These are phyloP conservation scores for Syritta pipiens DNA, from an alignment of 2,888 invertebrate species.

Conservation along the genomic window DNA sequence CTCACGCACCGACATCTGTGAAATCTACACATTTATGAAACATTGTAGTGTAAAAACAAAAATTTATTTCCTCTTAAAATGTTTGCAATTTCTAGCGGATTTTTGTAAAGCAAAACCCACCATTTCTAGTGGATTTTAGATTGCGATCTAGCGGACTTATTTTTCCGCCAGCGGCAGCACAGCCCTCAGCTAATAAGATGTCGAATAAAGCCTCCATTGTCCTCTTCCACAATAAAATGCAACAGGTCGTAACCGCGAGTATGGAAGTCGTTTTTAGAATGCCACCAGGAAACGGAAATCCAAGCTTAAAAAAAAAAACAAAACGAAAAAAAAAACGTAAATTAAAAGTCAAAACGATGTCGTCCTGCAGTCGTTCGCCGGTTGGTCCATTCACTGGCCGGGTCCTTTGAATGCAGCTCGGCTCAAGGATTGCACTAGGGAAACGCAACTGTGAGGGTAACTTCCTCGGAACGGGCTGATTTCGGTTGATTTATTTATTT, in stretches of 20 bases:
- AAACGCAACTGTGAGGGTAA: constrained; percentile 53
- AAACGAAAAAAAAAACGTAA: constrained; percentile 13
- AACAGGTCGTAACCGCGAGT: constrained; percentile 4
- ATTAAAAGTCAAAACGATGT: constrained; percentile 59
- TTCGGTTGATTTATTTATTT: constrained; percentile 66
- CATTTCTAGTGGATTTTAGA: too few relatives aligned
- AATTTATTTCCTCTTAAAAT: too few relatives aligned
- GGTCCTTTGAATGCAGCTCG: neutral
- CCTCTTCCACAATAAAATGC: constrained; percentile 3
- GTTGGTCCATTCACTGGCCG: constrained; percentile 1
- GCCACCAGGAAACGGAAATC: constrained; percentile 23
- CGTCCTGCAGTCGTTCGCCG: constrained; percentile 2
- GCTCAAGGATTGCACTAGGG: constrained; percentile 3
- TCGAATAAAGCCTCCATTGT: constrained; percentile 10
- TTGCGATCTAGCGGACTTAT: too few relatives aligned
- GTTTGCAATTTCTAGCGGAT: too few relatives aligned
- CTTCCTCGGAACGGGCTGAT: constrained; percentile 63
- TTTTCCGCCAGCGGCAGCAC: too few relatives aligned
- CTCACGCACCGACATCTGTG: too few relatives aligned
- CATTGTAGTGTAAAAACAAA: too few relatives aligned
- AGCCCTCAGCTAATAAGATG: neutral
- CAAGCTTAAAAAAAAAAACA: neutral
- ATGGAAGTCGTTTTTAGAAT: constrained; percentile 22
- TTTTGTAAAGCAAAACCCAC: too few relatives aligned
- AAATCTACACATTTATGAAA: too few relatives aligned